Percentiles rank a stretch among this genome's conserved stretches.
Conservation (phyloP, 2,797 vertebrate genomes). For the Tokudaia muenninki region DNA sequence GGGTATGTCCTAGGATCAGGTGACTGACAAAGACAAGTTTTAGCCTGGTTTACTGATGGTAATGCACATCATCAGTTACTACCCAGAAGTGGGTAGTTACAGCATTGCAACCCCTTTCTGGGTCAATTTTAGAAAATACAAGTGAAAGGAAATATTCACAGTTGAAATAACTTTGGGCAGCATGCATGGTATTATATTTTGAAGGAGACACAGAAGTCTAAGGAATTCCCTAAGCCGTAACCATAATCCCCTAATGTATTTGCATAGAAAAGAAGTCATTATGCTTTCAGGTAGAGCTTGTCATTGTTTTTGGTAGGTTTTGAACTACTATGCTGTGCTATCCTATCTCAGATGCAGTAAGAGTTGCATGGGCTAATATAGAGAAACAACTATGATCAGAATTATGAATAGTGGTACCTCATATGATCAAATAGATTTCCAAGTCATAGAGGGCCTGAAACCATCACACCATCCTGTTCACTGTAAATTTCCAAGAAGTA, state of each 20-base stretch:
- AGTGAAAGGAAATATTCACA: not conserved
- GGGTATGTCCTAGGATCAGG: not conserved
- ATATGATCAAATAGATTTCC: not conserved
- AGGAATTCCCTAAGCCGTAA: not conserved
- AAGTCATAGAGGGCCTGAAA: not conserved
- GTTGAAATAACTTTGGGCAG: not conserved
- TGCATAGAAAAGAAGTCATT: not conserved
- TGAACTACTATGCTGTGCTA: not conserved
- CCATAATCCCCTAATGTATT: not conserved
- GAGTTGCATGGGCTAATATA: not conserved
- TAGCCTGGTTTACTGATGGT: not conserved
- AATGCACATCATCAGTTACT: not conserved
- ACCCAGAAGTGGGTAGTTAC: not conserved
- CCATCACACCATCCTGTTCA: not conserved
- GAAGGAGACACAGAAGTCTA: not conserved
- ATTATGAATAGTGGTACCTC: not conserved
- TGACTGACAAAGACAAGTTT: not conserved
- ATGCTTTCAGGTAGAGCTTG: not conserved
- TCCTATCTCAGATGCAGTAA: not conserved
- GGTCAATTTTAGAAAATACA: not conserved
- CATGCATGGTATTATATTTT: not conserved
- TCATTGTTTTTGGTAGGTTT: not conserved
- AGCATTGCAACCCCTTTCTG: not conserved
- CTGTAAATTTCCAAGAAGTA: not conserved
- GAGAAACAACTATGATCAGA: not conserved